Conservation (phyloP, 2,888 invertebrate species). For the Drosophila austrosaltans region DNA sequence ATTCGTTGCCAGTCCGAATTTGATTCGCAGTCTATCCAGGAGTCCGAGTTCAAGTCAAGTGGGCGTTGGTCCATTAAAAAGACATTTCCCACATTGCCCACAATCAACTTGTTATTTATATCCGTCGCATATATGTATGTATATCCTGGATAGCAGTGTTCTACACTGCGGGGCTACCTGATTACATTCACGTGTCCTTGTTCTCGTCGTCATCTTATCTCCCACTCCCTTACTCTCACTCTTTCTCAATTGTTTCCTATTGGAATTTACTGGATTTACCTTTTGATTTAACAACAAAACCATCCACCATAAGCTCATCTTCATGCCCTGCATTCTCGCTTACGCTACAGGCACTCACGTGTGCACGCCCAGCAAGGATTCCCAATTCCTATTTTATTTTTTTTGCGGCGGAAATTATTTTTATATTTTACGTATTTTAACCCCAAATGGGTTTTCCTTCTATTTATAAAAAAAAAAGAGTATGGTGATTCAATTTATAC, state of each 20-base stretch:
- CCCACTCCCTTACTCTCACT: background rate
- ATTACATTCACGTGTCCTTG: constrained; percentile 79
- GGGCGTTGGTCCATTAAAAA: constrained; percentile 48
- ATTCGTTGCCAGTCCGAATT: background rate
- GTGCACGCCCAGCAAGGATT: constrained; percentile 63
- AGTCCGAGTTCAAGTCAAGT: constrained; percentile 28
- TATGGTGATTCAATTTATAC: constrained; percentile 68
- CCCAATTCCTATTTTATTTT: constrained; percentile 32
- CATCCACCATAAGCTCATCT: constrained; percentile 9
- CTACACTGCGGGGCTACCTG: constrained; percentile 61
- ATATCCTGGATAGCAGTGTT: background rate
- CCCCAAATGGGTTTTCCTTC: constrained; percentile 66
- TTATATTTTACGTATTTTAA: constrained; percentile 61
- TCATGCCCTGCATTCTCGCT: constrained; percentile 26
- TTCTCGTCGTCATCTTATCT: constrained; percentile 22
- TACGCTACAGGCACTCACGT: constrained; percentile 65
- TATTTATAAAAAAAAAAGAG: constrained; percentile 47
- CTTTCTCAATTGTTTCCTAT: constrained; percentile 67
- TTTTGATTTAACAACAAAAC: background rate
- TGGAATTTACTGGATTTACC: constrained; percentile 62
- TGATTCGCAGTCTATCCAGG: no score
- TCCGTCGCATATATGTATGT: background rate
- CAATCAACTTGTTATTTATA: constrained; percentile 75
- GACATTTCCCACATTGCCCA: constrained; percentile 31
- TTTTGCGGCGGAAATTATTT: constrained; percentile 67